Percentiles rank a stretch among this genome's conserved stretches.
phyloP scores from a whole-genome alignment of 2,888 invertebrate species.

The Gisinianus flammeolus region DNA sequence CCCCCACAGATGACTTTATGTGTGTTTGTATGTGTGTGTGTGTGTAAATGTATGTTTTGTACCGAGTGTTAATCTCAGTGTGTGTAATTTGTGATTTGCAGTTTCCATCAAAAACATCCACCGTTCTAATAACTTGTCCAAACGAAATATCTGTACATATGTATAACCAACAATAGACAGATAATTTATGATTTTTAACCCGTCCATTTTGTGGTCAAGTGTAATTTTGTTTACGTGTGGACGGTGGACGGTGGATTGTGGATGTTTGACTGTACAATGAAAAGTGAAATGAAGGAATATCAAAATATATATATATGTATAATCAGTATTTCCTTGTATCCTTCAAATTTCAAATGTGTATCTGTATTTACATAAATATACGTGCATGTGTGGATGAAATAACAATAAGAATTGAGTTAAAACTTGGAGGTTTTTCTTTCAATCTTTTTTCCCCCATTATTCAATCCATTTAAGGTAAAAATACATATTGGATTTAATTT shows the following conservation, averaged over 20 bases:
- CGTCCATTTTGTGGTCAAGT: not conserved
- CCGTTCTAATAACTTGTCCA: not conserved
- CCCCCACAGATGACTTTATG: not conserved
- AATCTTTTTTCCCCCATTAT: not conserved
- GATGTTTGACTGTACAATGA: no score
- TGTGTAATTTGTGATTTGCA: not conserved
- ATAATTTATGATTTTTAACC: not conserved
- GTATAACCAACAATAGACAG: no score
- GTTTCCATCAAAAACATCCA: not conserved
- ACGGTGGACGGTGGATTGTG: not conserved
- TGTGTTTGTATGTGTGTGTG: not conserved
- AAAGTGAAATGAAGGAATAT: not conserved
- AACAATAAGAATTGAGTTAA: not conserved
- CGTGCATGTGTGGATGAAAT: not conserved
- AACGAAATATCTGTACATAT: no score
- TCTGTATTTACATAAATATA: not conserved
- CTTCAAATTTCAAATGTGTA: not conserved
- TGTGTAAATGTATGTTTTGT: not conserved
- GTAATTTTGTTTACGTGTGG: not conserved
- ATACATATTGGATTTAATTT: no score
- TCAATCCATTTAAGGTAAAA: slow-evolving; percentile 19
- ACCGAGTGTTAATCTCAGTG: not conserved
- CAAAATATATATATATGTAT: no score
- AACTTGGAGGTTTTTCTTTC: not conserved
- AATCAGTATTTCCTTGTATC: no score